These are phyloP conservation scores for Hyles vespertilio DNA, from an alignment of 1,140 invertebrate genomes.

Conservation along the genomic window DNA sequence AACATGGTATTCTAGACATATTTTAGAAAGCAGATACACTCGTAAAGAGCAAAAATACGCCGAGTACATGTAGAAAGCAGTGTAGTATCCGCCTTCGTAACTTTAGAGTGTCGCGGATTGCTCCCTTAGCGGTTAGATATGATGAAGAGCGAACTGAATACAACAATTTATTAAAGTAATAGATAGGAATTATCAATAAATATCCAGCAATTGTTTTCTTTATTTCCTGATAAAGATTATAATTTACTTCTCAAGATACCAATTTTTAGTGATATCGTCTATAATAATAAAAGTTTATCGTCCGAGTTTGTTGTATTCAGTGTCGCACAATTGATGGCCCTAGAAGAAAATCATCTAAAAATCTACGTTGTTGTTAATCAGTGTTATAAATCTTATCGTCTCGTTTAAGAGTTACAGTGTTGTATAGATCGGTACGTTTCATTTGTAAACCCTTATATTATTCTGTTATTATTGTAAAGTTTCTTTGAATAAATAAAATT, in stretches of 20 bases:
- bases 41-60: too few species aligned
- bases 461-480: conserved; percentile 72
- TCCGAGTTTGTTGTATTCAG: conserved; percentile 51
- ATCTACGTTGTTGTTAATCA: conserved; percentile 71
- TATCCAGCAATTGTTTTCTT: too few species aligned
- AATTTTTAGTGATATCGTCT: not conserved
- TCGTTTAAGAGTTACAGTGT: conserved; percentile 73
- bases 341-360: conserved; percentile 58
- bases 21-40: too few species aligned
- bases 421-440: conserved; percentile 71
- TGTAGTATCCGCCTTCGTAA: conserved; percentile 62
- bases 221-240: too few species aligned
- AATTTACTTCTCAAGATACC: too few species aligned
- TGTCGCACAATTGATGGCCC: conserved; percentile 50
- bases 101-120: conserved; percentile 58
- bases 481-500: conserved; percentile 74
- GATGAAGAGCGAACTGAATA: conserved; percentile 50
- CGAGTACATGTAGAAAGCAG: conserved; percentile 50
- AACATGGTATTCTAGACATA: too few species aligned
- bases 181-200: too few species aligned
- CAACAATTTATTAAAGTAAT: conserved; percentile 32
- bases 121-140: conserved; percentile 64
- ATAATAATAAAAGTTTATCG: not conserved
- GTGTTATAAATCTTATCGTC: conserved; percentile 72
- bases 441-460: conserved; percentile 71